phyloP scores from a whole-genome alignment of 2,888 invertebrate species.

The Timandra comae region DNA sequence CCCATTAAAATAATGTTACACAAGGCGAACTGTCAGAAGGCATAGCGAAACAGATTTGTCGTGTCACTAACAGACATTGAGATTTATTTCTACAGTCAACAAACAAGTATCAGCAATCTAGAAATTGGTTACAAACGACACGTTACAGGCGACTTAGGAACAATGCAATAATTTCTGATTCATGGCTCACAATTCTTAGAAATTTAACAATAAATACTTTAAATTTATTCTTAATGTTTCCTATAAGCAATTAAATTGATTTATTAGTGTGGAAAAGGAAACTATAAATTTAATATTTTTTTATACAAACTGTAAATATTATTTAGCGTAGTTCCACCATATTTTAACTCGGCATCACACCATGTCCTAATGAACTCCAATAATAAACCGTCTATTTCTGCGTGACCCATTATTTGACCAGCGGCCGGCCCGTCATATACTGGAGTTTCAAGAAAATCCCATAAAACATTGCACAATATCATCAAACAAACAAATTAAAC shows the following conservation, averaged over 20 bases:
- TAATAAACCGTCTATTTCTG: slow-evolving; percentile 58
- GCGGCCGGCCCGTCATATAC: slow-evolving; percentile 36
- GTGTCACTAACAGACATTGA: slow-evolving; percentile 44
- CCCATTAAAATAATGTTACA: slow-evolving; percentile 60
- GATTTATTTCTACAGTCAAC: slow-evolving; percentile 31
- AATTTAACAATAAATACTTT: too few species aligned
- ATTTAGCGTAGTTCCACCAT: too few species aligned
- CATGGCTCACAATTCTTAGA: too few species aligned
- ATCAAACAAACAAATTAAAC: slow-evolving; percentile 35
- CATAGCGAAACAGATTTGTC: slow-evolving; percentile 41
- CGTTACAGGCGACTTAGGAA: slow-evolving; percentile 14
- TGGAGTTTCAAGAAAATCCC: slow-evolving; percentile 48
- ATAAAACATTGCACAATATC: slow-evolving; percentile 59
- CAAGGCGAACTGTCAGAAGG: slow-evolving; percentile 60
- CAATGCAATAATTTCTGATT: slow-evolving; percentile 11
- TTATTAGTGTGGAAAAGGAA: slow-evolving; percentile 11
- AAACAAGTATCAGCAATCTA: slow-evolving; percentile 37
- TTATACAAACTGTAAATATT: too few species aligned
- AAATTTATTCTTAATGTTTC: too few species aligned
- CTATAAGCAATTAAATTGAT: too few species aligned
- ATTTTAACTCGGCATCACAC: slow-evolving; percentile 32
- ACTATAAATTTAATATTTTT: too few species aligned
- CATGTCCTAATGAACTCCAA: slow-evolving; percentile 58
- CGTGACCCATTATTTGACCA: slow-evolving; percentile 59
- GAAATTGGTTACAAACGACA: slow-evolving; percentile 22